Percentiles rank a stretch among this genome's conserved stretches.
phyloP scores from a whole-genome alignment of 1,140 invertebrate species.

The Gryon sp. region DNA sequence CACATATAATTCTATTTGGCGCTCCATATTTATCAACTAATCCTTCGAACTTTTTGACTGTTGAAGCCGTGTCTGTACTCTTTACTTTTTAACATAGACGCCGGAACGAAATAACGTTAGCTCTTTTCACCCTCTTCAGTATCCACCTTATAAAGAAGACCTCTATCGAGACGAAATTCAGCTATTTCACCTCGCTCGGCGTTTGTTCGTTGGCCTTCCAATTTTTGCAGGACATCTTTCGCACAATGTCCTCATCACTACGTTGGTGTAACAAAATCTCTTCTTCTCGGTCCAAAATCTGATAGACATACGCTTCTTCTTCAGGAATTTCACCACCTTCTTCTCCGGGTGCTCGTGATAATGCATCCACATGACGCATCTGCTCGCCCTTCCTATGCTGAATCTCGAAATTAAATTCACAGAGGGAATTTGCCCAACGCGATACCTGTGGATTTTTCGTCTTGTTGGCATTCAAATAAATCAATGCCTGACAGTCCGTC shows the following conservation, averaged over 20 bases:
- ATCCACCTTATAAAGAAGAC: constrained; percentile 14
- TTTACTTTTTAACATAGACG: constrained; percentile 22
- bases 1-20: constrained; percentile 16
- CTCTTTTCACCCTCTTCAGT: neutral
- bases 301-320: neutral
- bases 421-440: neutral
- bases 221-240: constrained; percentile 21
- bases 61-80: constrained; percentile 2
- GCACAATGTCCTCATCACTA: constrained; percentile 1
- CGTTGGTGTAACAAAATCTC: constrained; percentile 9
- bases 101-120: neutral
- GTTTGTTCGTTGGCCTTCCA: neutral
- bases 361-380: constrained; percentile 20
- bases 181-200: neutral
- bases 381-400: constrained; percentile 6
- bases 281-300: constrained; percentile 9
- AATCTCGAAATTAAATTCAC: neutral
- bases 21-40: constrained; percentile 18
- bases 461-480: neutral
- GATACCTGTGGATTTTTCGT: neutral
- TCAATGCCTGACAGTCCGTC: constrained; percentile 34
- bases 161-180: constrained; percentile 7
- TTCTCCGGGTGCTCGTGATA: neutral
- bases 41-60: constrained; percentile 13
- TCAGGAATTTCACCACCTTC: neutral